Conservation (phyloP, 2,888 invertebrate species). For the Apotomis capreana region DNA sequence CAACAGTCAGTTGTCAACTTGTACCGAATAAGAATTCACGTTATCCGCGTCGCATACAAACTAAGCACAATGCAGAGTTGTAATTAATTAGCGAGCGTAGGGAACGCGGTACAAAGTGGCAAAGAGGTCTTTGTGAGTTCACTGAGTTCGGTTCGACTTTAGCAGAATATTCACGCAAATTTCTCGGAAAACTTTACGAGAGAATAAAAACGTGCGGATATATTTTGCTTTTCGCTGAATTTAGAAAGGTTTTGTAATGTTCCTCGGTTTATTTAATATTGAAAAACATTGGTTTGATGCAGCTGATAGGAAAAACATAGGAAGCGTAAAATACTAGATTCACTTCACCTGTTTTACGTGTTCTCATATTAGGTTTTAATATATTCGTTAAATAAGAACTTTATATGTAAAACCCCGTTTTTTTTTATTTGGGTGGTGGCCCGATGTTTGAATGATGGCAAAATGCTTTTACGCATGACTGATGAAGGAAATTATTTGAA, state of each 20-base stretch:
- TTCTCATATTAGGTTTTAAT: too few species aligned
- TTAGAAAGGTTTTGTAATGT: neutral
- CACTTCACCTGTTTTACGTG: too few species aligned
- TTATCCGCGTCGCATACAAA: neutral
- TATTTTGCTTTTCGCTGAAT: conserved; percentile 10
- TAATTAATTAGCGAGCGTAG: conserved; percentile 23
- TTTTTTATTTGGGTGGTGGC: too few species aligned
- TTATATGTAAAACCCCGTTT: too few species aligned
- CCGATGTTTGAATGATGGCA: too few species aligned
- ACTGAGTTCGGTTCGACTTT: conserved; percentile 18
- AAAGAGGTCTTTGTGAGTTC: conserved; percentile 27
- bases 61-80: conserved; percentile 1
- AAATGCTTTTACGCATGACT: too few species aligned
- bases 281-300: neutral
- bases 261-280: neutral
- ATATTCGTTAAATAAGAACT: too few species aligned
- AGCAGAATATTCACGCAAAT: conserved; percentile 15
- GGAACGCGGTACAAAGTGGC: conserved; percentile 18
- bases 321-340: too few species aligned
- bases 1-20: neutral
- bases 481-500: too few species aligned
- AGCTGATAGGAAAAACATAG: too few species aligned
- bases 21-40: neutral
- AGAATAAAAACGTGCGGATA: neutral
- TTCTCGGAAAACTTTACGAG: conserved; percentile 4